Percentiles rank a stretch among this genome's conserved stretches.
Evolutionary conservation across 2,113 vertebrate species (phyloP).

Genomic region (Nerophis ophidion): DNA sequence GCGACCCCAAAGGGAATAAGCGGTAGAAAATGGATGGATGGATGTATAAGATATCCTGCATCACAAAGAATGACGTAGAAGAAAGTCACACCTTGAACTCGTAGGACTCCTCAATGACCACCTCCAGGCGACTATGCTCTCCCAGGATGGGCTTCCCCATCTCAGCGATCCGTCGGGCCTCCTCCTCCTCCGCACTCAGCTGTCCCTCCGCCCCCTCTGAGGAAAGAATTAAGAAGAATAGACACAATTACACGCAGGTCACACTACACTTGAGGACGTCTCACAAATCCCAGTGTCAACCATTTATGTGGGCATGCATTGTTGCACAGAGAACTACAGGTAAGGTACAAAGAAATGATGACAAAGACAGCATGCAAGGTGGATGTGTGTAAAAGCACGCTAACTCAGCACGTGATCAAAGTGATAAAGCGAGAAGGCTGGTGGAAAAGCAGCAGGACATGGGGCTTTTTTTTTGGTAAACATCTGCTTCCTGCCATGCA

Average conservation of each 20-base stretch:
- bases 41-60: too few relatives aligned
- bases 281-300: too few relatives aligned
- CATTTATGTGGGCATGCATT: too few relatives aligned
- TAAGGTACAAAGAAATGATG: background rate
- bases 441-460: background rate
- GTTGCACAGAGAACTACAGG: too few relatives aligned
- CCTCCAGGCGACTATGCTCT: slow-evolving; percentile 84
- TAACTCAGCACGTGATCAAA: background rate
- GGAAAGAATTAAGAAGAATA: background rate
- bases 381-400: too few relatives aligned
- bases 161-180: slow-evolving; percentile 86
- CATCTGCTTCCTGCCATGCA: background rate
- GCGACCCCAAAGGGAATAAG: too few relatives aligned
- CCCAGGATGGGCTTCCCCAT: slow-evolving; percentile 92
- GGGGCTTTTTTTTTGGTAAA: background rate
- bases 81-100: slow-evolving; percentile 82
- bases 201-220: slow-evolving; percentile 77
- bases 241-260: background rate
- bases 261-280: too few relatives aligned
- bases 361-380: background rate
- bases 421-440: background rate
- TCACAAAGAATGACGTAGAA: background rate
- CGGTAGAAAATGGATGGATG: too few relatives aligned
- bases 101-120: slow-evolving; percentile 92
- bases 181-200: slow-evolving; percentile 81